phyloP scores from a whole-genome alignment of 2,888 invertebrate genomes.

The Papilio protenor region DNA sequence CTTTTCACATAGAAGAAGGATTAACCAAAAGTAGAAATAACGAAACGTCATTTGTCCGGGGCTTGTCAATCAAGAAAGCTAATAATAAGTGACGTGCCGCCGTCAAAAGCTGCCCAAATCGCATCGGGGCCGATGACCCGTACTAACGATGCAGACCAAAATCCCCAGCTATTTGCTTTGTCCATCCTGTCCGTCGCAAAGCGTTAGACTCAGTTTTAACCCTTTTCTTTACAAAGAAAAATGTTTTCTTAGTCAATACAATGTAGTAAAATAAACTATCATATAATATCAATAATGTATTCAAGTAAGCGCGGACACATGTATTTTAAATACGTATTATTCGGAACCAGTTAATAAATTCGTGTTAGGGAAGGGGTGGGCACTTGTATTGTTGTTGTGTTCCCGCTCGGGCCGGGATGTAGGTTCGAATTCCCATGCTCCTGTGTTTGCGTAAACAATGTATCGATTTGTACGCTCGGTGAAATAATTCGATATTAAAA shows the following conservation, averaged over 20 bases:
- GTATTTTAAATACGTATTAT: conserved; percentile 84
- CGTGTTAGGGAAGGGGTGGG: conserved; percentile 60
- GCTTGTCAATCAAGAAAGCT: conserved; percentile 76
- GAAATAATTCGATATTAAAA: conserved; percentile 69
- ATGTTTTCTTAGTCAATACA: conserved; percentile 64
- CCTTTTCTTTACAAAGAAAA: conserved; percentile 58
- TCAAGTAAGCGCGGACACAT: conserved; percentile 77
- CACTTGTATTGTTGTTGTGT: conserved; percentile 56
- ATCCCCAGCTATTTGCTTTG: conserved; percentile 72
- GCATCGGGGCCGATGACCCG: conserved; percentile 81
- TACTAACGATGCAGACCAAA: conserved; percentile 81
- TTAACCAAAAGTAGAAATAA: conserved; percentile 37
- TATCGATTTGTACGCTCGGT: conserved; percentile 74
- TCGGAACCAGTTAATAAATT: conserved; percentile 77
- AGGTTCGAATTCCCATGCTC: conserved; percentile 80
- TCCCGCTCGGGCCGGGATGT: conserved; percentile 52
- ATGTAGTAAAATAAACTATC: conserved; percentile 82
- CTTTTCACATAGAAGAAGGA: conserved; percentile 40
- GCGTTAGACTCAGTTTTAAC: conserved; percentile 56
- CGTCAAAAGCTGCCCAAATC: conserved; percentile 83
- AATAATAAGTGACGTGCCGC: conserved; percentile 75
- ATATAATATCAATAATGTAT: conserved; percentile 84
- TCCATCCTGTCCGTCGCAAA: conserved; percentile 59
- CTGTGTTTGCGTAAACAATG: conserved; percentile 60
- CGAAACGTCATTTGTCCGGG: conserved; percentile 38